Percentiles rank a stretch among this genome's conserved stretches.
These are phyloP conservation scores for Epizoanthus fatuus DNA, from an alignment of 92 coral and sea anemone genomes.

Conservation along the genomic window DNA sequence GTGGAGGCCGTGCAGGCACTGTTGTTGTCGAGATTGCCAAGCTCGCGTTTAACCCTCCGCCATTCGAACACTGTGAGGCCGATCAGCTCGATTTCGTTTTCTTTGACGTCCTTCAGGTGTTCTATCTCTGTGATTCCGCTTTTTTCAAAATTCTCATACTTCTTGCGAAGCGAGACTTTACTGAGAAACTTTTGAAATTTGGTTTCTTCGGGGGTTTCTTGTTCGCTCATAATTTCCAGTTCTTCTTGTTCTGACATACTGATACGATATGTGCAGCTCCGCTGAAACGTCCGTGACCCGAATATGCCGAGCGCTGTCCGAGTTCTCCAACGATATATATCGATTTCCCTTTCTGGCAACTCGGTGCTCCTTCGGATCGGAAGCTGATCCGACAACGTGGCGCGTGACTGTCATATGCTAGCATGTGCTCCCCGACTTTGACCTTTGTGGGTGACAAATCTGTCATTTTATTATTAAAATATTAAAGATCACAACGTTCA, in stretches of 20 bases:
- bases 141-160: not conserved
- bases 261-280: too few relatives aligned
- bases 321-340: not conserved
- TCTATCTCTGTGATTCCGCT: not conserved
- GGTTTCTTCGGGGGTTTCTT: not conserved
- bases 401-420: not conserved
- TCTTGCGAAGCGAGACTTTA: not conserved
- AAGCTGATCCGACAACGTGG: not conserved
- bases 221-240: not conserved
- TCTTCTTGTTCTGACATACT: not conserved
- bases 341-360: not conserved
- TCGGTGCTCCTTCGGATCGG: not conserved
- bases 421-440: too few relatives aligned
- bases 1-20: not conserved
- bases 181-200: not conserved
- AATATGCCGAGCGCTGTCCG: not conserved
- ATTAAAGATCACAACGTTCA: not conserved
- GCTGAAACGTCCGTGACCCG: too few relatives aligned
- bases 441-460: not conserved
- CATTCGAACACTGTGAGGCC: conserved; percentile 13
- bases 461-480: too few relatives aligned
- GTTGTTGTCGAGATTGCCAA: not conserved
- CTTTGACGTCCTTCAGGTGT: conserved; percentile 4
- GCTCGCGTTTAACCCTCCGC: not conserved
- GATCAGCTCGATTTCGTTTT: not conserved